Evolutionary conservation across 2,888 invertebrate species (phyloP), one percentile per base, ranked within the genome.

Genomic region (Graphium colonna): DNA sequence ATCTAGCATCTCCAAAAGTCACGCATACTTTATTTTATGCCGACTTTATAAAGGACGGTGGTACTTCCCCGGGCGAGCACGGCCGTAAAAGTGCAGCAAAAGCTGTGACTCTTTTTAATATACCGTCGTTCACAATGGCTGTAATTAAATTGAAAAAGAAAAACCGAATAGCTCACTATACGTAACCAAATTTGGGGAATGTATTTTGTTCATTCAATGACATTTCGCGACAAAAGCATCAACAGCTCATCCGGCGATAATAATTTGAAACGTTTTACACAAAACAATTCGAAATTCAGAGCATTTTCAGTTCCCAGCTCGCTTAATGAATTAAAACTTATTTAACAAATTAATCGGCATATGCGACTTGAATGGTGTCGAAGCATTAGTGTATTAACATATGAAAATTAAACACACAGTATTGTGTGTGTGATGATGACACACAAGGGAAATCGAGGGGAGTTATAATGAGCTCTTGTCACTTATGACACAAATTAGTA

Each of bases 291-390:
- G 1, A 12, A 3, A n/a, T 36, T 36, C 36, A 3, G 36, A 12
- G n/a, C 3, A 12, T 13, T 36, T 1, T 36, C 7, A 36, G 12
- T 12, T 36, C 3, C 0, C 9, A 26, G 1, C n/a, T 12, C n/a
- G 38, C 10, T 15, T 53, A 31, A 43, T 48, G 38, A 49, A 49
- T 54, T 54, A 45, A 50, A 54, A 45, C 26, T 26, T 41, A 50
- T 50, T 49, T 40, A n/a, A 12, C 28, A 21, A 48, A 53, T 48
- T 53, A 48, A 43, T 43, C 38, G 9, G 18, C 26, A n/a, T 36
- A 10, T n/a, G n/a, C 1, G 8, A 18, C 2, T 17, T 53, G 18
- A 48, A 53, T 48, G 43, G 43, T 43, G 52, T 43, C 39, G 9
- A 52, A 48, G 10, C 38, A 52, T 52, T 53, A 38, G 47, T 5